A percentile compares a stretch with the other conserved stretches of the same genome.
Conservation (phyloP, 64 coral and sea anemone genomes). For the Catalaphyllia jardinei region DNA sequence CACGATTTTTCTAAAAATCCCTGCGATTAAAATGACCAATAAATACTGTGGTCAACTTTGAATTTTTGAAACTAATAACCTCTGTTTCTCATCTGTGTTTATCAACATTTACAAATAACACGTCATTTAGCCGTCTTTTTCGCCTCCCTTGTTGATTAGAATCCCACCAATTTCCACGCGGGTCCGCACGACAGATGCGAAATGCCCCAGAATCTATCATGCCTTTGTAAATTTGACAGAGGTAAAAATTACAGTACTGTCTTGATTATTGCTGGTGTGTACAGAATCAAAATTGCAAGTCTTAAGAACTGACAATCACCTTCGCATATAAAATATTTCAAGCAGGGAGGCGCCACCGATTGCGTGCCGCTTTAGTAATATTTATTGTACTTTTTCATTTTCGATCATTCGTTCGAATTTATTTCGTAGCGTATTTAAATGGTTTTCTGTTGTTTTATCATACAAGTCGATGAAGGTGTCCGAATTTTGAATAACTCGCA, state of each 20-base stretch:
- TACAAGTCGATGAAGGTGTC: neutral
- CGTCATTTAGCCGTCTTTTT: neutral
- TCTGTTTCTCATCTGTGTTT: neutral
- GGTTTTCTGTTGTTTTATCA: neutral
- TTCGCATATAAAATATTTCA: neutral
- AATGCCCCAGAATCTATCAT: neutral
- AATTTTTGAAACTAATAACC: neutral
- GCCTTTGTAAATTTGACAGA: constrained; percentile 2
- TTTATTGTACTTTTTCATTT: neutral
- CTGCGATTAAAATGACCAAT: no score
- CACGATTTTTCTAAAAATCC: no score
- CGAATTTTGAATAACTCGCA: neutral
- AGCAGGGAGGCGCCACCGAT: neutral
- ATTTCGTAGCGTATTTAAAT: neutral
- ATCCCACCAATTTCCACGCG: neutral
- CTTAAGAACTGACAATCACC: neutral
- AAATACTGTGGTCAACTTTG: no score
- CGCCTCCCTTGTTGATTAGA: neutral
- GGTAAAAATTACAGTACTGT: neutral
- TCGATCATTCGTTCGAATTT: constrained; percentile 7
- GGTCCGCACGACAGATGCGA: neutral
- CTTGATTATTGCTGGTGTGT: neutral
- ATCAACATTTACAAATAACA: neutral
- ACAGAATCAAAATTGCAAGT: neutral
- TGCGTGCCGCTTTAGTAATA: neutral